Evolutionary conservation across 2,113 vertebrate species (phyloP), one percentile per base, ranked within the genome.

Genomic region (Halichoerus grypus): DNA sequence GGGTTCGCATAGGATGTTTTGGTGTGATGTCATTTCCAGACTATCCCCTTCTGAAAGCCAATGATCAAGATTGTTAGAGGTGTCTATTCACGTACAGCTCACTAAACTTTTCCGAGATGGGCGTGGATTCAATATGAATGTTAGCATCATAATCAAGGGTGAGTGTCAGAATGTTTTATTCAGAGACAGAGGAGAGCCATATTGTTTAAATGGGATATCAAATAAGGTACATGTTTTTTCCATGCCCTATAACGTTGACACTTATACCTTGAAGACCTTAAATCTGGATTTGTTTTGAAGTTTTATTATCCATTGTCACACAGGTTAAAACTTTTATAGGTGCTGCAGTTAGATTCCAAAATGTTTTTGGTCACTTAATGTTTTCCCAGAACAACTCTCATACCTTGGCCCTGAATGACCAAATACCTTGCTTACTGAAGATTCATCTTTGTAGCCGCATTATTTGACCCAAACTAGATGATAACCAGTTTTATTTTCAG

Each of bases 401-500:
- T 96, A 89, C 67, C 14, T 96, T 98, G 97, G 92, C 94, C 76
- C 46, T 80, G 2, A 1, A 91, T 96, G 86, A 97, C 87, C 86
- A 98, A 97, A 97, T 97, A 97, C 87, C 88, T 98, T 84, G 83
- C 97, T 97, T 97, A 72, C 4, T 74, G 3, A 39, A 95, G 92
- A 93, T 98, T 98, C 83, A 98, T 96, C 93, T 98, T 98, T 95
- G 93, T 96, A 97, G 77, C 72, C 92, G 79, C 83, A 97, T 97
- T 97, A 97, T 98, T 97, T 98, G 94, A 96, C 65, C 0, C 53
- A 87, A 98, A 97, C 72, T 74, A 96, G 84, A 95, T 97, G 76
- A 95, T 97, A 98, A 97, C 92, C 92, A 97, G 96, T 97, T 98
- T 98, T 97, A 98, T 95, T 98, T 96, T 86, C 95, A 98, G 98